phyloP scores from a whole-genome alignment of 2,797 vertebrate genomes.

The Merluccius polli region DNA sequence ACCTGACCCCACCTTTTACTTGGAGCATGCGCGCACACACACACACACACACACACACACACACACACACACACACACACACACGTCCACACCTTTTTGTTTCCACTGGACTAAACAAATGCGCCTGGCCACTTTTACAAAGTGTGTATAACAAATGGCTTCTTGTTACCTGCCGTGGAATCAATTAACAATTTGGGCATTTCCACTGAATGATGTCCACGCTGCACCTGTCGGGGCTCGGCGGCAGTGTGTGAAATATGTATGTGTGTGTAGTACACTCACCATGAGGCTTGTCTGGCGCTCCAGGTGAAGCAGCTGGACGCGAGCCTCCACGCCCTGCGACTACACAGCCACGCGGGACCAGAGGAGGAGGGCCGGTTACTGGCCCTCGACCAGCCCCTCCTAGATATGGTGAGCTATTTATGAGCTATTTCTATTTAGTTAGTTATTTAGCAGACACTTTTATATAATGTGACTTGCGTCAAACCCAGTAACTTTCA shows the following conservation, averaged over 20 bases:
- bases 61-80: background rate
- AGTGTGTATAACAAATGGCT: slow-evolving; percentile 31
- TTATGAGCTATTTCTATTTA: background rate
- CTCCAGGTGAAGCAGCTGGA: slow-evolving; percentile 84
- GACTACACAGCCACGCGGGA: slow-evolving; percentile 69
- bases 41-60: slow-evolving; percentile 16
- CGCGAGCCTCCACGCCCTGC: slow-evolving; percentile 73
- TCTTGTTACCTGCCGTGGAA: slow-evolving; percentile 40
- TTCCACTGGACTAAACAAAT: background rate
- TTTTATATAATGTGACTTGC: background rate
- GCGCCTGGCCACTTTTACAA: slow-evolving; percentile 7
- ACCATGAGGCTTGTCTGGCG: slow-evolving; percentile 48
- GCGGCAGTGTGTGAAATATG: slow-evolving; percentile 36
- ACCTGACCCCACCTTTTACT: slow-evolving; percentile 19
- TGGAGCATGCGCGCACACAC: slow-evolving; percentile 22
- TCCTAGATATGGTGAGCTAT: slow-evolving; percentile 77
- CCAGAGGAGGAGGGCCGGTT: slow-evolving; percentile 66
- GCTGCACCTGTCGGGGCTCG: slow-evolving; percentile 41
- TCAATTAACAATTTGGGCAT: slow-evolving; percentile 61
- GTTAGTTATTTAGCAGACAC: background rate
- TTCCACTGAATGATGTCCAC: slow-evolving; percentile 26
- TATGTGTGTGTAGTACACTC: slow-evolving; percentile 24
- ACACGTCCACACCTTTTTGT: background rate
- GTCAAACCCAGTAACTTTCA: background rate
- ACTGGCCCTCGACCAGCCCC: slow-evolving; percentile 66